Evolutionary conservation across 2,113 vertebrate species (phyloP).

Genomic region (Syrrhaptes paradoxus): DNA sequence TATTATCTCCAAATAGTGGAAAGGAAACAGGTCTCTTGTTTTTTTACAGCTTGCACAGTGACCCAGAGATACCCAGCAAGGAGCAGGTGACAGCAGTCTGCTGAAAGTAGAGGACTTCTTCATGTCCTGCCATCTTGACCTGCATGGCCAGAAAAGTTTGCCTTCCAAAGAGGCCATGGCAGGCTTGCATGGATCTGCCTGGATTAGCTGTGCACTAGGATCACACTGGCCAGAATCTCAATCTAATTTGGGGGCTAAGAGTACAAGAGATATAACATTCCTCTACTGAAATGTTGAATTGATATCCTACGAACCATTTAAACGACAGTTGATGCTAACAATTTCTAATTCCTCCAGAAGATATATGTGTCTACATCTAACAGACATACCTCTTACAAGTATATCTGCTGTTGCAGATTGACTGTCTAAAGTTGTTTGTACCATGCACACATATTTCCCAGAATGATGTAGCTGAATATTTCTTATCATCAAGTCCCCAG

Average conservation of each 20-base stretch:
- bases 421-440: conserved; percentile 85
- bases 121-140: neutral
- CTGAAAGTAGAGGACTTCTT: neutral
- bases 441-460: conserved; percentile 87
- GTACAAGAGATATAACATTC: neutral
- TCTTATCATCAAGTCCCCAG: conserved; percentile 90
- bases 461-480: conserved; percentile 89
- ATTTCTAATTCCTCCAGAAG: neutral
- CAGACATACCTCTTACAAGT: conserved; percentile 85
- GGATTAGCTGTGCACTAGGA: neutral
- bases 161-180: neutral
- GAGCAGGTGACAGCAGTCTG: neutral
- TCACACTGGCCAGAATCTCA: neutral
- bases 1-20: neutral
- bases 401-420: conserved; percentile 84
- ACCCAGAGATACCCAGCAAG: neutral
- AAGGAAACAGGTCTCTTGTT: neutral
- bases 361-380: neutral
- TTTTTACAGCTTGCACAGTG: neutral
- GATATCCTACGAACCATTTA: neutral
- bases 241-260: neutral
- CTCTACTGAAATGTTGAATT: neutral
- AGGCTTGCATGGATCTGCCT: neutral
- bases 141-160: neutral
- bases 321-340: neutral